Evolutionary conservation across 2,113 vertebrate genomes (phyloP).

Genomic region (Oxygymnocypris stewartii): DNA sequence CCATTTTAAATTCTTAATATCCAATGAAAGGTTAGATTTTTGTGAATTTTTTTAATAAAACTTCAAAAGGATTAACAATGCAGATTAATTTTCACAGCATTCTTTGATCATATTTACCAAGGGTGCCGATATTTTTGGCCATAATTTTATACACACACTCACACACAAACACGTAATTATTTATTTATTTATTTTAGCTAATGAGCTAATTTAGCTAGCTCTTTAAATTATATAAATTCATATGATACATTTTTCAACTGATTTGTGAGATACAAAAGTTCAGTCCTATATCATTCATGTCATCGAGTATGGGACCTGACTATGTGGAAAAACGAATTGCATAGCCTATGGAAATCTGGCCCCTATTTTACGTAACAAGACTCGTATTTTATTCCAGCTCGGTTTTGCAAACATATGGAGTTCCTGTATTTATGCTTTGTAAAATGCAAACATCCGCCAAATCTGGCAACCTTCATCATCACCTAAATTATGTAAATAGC

Average conservation of each 20-base stretch:
- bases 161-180: too few species aligned
- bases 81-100: too few species aligned
- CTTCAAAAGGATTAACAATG: too few species aligned
- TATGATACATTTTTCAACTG: not conserved
- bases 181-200: too few species aligned
- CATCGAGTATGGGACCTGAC: not conserved
- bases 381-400: not conserved
- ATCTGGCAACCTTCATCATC: constrained; percentile 3
- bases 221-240: too few species aligned
- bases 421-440: constrained; percentile 23
- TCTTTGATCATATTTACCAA: too few species aligned
- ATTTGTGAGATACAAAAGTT: not conserved
- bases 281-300: not conserved
- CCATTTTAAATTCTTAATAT: too few species aligned
- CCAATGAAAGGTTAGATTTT: too few species aligned
- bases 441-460: not conserved
- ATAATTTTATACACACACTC: too few species aligned
- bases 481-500: constrained; percentile 10
- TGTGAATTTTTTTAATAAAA: too few species aligned
- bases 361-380: not conserved
- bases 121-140: too few species aligned
- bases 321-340: not conserved
- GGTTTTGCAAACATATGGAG: constrained; percentile 35
- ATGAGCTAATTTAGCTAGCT: too few species aligned
- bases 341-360: constrained; percentile 21